phyloP scores from a whole-genome alignment of 2,797 vertebrate genomes.

The Channallabes apus region DNA sequence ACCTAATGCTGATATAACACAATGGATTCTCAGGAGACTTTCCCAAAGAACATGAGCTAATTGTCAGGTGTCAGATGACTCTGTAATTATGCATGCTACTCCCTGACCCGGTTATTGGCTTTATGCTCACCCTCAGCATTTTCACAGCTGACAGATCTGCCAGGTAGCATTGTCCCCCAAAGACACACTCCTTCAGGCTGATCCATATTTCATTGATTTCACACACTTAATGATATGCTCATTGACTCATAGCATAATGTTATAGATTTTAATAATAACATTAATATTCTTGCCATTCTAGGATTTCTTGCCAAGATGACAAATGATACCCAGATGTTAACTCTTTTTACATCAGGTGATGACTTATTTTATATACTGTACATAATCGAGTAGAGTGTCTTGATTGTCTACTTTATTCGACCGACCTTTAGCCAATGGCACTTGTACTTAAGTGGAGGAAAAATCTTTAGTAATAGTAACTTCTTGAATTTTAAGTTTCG shows the following conservation, averaged over 20 bases:
- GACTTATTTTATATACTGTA: neutral
- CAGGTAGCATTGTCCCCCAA: conserved; percentile 40
- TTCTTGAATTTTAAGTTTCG: neutral
- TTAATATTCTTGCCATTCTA: conserved; percentile 7
- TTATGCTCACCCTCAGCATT: conserved; percentile 44
- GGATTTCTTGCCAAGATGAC: conserved; percentile 8
- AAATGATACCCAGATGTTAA: conserved; percentile 15
- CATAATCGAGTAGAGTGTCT: neutral
- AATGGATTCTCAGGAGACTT: neutral
- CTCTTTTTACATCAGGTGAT: conserved; percentile 9
- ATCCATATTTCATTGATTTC: conserved; percentile 53
- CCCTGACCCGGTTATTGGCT: conserved; percentile 31
- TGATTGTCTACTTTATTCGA: neutral
- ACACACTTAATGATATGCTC: conserved; percentile 34
- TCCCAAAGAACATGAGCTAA: conserved; percentile 21
- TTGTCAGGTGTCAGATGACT: conserved; percentile 36
- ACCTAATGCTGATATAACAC: conserved; percentile 11
- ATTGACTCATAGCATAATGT: conserved; percentile 26
- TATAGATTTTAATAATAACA: conserved; percentile 38
- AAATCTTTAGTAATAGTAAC: neutral
- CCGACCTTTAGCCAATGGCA: neutral
- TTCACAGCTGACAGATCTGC: conserved; percentile 38
- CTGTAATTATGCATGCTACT: conserved; percentile 33
- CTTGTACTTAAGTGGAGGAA: no score
- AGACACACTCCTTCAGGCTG: conserved; percentile 35